phyloP scores from a whole-genome alignment of 2,888 invertebrate genomes.

The Minunthozetes semirufus region DNA sequence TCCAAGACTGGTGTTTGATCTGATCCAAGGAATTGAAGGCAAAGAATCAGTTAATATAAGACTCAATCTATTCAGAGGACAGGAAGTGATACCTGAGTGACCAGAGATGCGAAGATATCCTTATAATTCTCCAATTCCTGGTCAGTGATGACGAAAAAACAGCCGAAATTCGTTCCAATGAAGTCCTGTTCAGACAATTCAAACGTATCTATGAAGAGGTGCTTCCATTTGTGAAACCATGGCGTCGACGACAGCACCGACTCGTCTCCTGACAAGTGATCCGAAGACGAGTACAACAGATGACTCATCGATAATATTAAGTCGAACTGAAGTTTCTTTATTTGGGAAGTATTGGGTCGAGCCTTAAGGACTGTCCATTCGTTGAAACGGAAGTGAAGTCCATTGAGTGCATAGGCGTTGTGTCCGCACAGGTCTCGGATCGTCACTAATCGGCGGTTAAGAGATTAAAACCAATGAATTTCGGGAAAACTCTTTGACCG shows the following conservation, averaged over 20 bases:
- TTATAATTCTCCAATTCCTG: constrained; percentile 47
- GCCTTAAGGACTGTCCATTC: constrained; percentile 13
- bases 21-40: neutral
- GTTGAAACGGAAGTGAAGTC: constrained; percentile 21
- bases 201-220: constrained; percentile 67
- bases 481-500: too few species aligned
- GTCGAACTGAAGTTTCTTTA: constrained; percentile 25
- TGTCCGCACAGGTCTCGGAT: constrained; percentile 32
- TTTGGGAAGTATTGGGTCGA: constrained; percentile 16
- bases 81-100: constrained; percentile 20
- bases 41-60: neutral
- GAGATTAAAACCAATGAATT: neutral
- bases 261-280: neutral
- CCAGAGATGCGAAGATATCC: constrained; percentile 29
- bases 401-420: constrained; percentile 31
- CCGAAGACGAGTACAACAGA: neutral
- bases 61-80: neutral
- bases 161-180: constrained; percentile 78
- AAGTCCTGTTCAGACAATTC: constrained; percentile 86
- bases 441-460: constrained; percentile 11
- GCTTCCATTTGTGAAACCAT: constrained; percentile 94
- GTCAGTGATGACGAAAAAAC: constrained; percentile 55
- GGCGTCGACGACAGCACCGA: constrained; percentile 58
- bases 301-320: constrained; percentile 23
- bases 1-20: constrained; percentile 34